These are phyloP conservation scores for Tenrec ecaudatus DNA, from an alignment of 2,113 vertebrate species.

Conservation along the genomic window DNA sequence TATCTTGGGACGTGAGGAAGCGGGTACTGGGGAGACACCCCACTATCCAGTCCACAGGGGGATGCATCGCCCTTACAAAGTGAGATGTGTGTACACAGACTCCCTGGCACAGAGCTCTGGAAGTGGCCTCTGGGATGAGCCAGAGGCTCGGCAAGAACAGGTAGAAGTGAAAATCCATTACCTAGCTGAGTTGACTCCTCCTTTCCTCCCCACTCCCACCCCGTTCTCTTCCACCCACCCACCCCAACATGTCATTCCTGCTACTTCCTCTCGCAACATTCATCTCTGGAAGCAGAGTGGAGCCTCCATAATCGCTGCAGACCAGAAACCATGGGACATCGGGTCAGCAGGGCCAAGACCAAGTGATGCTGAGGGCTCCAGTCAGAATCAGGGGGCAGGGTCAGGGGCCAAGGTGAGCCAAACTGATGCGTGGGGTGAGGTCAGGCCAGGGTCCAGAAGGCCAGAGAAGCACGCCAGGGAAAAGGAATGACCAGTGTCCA, in stretches of 20 bases:
- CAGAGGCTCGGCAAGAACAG: neutral
- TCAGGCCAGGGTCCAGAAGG: neutral
- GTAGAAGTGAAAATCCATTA: neutral
- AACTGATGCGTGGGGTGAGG: too few relatives aligned
- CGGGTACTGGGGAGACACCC: neutral
- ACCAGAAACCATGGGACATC: neutral
- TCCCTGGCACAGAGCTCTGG: neutral
- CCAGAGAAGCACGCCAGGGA: neutral
- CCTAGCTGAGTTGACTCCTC: neutral
- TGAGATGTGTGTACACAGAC: neutral
- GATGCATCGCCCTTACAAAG: neutral
- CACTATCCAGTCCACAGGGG: rapidly evolving
- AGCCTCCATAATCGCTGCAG: neutral
- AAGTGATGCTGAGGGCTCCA: neutral
- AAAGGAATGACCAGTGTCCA: neutral
- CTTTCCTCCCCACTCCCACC: neutral
- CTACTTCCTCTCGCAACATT: neutral
- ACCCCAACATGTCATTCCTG: neutral
- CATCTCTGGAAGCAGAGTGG: neutral
- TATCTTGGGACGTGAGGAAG: neutral
- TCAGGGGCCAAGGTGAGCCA: too few relatives aligned
- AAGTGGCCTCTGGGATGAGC: neutral
- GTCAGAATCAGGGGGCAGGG: neutral
- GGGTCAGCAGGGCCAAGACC: neutral
- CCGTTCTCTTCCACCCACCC: neutral